A percentile compares a stretch with the other conserved stretches of the same genome.
Conservation (phyloP, 2,797 vertebrate species). For the Centroberyx gerrardi region DNA sequence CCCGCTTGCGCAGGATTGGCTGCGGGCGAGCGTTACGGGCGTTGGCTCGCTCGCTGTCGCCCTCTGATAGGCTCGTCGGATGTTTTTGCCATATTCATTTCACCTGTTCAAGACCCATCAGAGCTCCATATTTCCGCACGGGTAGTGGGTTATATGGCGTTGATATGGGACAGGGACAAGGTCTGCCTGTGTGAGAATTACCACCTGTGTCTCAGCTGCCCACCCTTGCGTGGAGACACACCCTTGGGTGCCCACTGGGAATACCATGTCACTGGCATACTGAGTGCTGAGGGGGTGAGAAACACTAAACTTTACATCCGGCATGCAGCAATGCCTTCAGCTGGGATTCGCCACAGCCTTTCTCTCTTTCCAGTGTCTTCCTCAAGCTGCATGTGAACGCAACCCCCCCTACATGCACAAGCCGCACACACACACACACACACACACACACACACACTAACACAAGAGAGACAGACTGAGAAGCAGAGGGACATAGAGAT, state of each 20-base stretch:
- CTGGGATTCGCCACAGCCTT: conserved; percentile 22
- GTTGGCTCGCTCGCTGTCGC: not conserved
- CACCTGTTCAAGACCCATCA: conserved; percentile 78
- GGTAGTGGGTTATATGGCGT: conserved; percentile 58
- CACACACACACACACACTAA: not conserved
- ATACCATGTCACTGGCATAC: conserved; percentile 37
- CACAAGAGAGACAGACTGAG: conserved; percentile 29
- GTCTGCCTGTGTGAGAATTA: conserved; percentile 67
- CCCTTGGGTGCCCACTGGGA: conserved; percentile 52
- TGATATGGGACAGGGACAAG: conserved; percentile 70
- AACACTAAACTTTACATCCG: conserved; percentile 58
- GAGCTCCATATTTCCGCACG: conserved; percentile 55
- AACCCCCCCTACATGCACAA: not conserved
- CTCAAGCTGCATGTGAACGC: conserved; percentile 20
- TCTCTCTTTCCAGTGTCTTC: conserved; percentile 35
- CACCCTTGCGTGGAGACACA: conserved; percentile 62
- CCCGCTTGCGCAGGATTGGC: conserved; percentile 36
- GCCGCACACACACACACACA: not conserved
- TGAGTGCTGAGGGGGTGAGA: conserved; percentile 33
- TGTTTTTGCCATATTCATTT: conserved; percentile 57
- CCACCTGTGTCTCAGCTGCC: conserved; percentile 81
- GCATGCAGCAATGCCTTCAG: conserved; percentile 32
- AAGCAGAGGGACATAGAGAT: conserved; percentile 43
- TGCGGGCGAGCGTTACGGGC: conserved; percentile 7
- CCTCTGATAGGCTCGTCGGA: conserved; percentile 39